Evolutionary conservation across 2,888 invertebrate genomes (phyloP), one percentile per base, ranked within the genome.

Genomic region (Plagiodera versicolora): DNA sequence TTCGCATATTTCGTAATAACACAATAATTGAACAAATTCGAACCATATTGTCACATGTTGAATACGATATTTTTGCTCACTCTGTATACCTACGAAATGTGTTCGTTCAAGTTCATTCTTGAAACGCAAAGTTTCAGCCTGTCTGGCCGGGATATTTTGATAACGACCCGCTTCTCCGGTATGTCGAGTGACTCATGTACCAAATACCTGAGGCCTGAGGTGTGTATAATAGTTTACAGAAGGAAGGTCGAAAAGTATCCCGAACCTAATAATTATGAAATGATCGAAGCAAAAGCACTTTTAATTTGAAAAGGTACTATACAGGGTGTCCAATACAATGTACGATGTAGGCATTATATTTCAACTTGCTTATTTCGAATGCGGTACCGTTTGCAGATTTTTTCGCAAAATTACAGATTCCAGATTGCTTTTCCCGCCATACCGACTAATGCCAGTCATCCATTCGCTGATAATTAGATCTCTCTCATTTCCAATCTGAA

Each of bases 171-270:
- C 50, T 49, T 28, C 28, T 14, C 24, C 17, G 56, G 56, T 28
- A 56, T 49, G 24, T 44, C 19, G 56, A 35, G 44, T 53, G 53
- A 53, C 53, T 53, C 53, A 53, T 45, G 35, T 24, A n/a, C 16
- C 9, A 28, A 53, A 53, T 44, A 53, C 53, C 53, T 53, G 53
- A 39, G 39, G 39, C 11, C 32, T 32, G 14, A 39, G 39, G 39
- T 39, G 39, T 39, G 39, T 39, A n/a, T n/a, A n/a, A n/a, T n/a
- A 39, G 39, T 39, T 39, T 39, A 39, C 39, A 39, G 14, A 39
- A 39, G 14, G 14, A n/a, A 2, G 39, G 39, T 39, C 39, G 14
- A 14, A 39, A 39, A 39, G 14, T 2, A 39, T 14, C 39, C 3
- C 39, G 14, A 39, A 14, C 39, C 6, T 24, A 9, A 11, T 39